Base-by-base conservation (phyloP, 2,113 vertebrate genomes). In the Neopipo cinnamomea region DNA sequence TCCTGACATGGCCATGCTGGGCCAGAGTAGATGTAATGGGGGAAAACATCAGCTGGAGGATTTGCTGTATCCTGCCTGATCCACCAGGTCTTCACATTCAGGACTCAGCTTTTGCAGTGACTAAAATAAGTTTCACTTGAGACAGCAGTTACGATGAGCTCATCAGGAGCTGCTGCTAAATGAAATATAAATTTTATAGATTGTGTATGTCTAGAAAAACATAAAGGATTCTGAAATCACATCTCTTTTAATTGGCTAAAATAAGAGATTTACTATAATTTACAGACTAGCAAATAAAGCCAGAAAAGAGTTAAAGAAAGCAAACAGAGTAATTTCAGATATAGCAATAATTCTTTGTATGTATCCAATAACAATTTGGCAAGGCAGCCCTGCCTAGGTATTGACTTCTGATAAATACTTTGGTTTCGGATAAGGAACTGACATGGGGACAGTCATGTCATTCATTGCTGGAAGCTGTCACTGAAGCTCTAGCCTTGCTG, bases 131-230 rank as follows among this genome's bases (percentile, higher is more conserved):
- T 91, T 94, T 80, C 1, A 4, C 28, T 67, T 80, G 46, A 88
- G 46, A 77, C 23, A 59, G 18, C 46, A 50, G 19, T 63, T 91
- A 42, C 30, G 70, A 62, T 72, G 31, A 85, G 31, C 25, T 85
- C 9, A 1, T 83, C 82, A 58, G 67, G 17, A 85, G 15, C 63
- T 83, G 14, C 67, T 80, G 12, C 53, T 83, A 63, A 72, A 44
- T 89, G 33, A 94, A 89, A 85, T 37, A 35, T 18, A 75, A 56
- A 82, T 88, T 89, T 72, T 56, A 62, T n/a, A 44, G 66, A 55
- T 46, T 47, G 33, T 18, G 28, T 62, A 20, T 2, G 1, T 76
- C 53, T 79, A 41, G 65, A 88, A 61, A 93, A 88, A 56, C 11
- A 5, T 52, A 58, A 63, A 42, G 23, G n/a, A 59, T 71, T 91